phyloP scores from a whole-genome alignment of 2,888 invertebrate species.

The Zeuzera pyrina region DNA sequence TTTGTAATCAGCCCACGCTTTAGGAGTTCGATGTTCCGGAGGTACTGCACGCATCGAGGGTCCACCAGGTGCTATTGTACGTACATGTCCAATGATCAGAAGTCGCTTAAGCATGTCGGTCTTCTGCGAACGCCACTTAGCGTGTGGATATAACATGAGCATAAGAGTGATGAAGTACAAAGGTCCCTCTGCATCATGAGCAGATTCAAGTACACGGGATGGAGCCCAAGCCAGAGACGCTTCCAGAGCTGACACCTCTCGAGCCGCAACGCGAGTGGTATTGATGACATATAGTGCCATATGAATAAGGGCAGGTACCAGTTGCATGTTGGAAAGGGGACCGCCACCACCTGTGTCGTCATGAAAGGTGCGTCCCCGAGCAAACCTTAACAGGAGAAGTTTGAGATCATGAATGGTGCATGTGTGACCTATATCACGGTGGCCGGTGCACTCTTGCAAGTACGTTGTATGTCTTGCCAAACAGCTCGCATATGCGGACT shows the following conservation, averaged over 20 bases:
- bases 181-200: constrained; percentile 93
- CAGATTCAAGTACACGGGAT: constrained; percentile 81
- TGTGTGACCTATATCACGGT: constrained; percentile 84
- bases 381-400: constrained; percentile 88
- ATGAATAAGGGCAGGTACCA: constrained; percentile 94
- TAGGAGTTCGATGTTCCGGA: constrained; percentile 72
- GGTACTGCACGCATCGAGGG: constrained; percentile 67
- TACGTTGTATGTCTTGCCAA: constrained; percentile 94
- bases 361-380: constrained; percentile 95
- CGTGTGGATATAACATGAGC: constrained; percentile 83
- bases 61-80: constrained; percentile 79
- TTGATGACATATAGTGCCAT: constrained; percentile 96
- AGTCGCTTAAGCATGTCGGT: constrained; percentile 83
- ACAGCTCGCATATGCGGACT: constrained; percentile 93
- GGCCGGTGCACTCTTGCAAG: constrained; percentile 80
- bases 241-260: constrained; percentile 86
- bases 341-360: constrained; percentile 98
- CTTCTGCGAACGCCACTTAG: constrained; percentile 79
- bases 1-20: constrained; percentile 85
- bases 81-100: constrained; percentile 83
- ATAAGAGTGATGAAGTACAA: constrained; percentile 90
- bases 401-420: constrained; percentile 95
- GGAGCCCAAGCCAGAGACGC: constrained; percentile 78
- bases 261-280: constrained; percentile 80
- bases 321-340: constrained; percentile 97